Evolutionary conservation across 1,140 invertebrate species (phyloP).

Genomic region (Protaetia brevitarsis): DNA sequence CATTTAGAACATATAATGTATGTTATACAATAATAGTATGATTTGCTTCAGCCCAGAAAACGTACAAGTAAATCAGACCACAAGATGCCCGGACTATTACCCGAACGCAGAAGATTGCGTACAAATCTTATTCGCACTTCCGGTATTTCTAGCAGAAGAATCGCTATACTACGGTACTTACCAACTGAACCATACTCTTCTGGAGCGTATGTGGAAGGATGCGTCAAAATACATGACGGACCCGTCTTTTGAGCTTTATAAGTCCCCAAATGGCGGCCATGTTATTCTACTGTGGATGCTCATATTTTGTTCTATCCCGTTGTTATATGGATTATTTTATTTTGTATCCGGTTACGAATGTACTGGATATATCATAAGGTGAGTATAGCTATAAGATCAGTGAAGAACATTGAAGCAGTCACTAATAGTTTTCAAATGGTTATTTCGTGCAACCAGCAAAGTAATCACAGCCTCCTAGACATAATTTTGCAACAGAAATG

Average conservation of each 20-base stretch:
- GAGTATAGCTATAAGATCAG: background rate
- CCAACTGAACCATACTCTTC: background rate
- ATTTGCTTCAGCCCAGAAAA: background rate
- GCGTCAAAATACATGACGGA: background rate
- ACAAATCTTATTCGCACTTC: background rate
- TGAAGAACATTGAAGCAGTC: too few relatives aligned
- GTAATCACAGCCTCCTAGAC: too few relatives aligned
- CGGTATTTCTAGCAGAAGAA: background rate
- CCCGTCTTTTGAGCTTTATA: background rate
- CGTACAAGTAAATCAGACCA: background rate
- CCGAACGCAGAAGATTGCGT: background rate
- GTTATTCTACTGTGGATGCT: background rate
- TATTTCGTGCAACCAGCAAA: too few relatives aligned
- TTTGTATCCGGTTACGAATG: background rate
- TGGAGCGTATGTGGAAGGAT: background rate
- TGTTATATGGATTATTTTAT: background rate
- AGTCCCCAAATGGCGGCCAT: background rate
- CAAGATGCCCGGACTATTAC: background rate
- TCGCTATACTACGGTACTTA: background rate
- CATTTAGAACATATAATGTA: too few relatives aligned
- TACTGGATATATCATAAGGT: background rate
- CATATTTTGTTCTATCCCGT: background rate
- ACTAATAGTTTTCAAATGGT: too few relatives aligned
- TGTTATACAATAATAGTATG: too few relatives aligned
- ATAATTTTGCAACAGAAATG: too few relatives aligned